Percentiles rank a stretch among this genome's conserved stretches.
These are phyloP conservation scores for Biston stratarius DNA, from an alignment of 2,888 invertebrate species.

Conservation along the genomic window DNA sequence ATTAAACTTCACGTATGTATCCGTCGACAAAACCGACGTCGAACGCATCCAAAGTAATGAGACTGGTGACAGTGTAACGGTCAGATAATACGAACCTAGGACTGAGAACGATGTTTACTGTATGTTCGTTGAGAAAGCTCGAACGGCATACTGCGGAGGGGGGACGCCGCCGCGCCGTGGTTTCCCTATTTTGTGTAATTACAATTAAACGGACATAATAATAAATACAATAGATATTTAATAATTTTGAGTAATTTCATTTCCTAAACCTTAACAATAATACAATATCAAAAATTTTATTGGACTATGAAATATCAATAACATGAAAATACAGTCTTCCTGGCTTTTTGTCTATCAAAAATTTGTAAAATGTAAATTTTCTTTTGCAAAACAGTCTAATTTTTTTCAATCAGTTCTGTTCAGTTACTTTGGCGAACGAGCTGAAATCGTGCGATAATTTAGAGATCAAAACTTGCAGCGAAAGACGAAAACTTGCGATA, in stretches of 20 bases:
- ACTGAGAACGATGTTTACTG: neutral
- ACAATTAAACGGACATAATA: conserved; percentile 36
- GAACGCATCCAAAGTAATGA: too few relatives aligned
- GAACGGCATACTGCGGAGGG: too few relatives aligned
- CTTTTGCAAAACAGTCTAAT: conserved; percentile 72
- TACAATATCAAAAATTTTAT: conserved; percentile 81
- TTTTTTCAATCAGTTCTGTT: conserved; percentile 56
- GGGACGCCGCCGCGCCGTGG: too few relatives aligned
- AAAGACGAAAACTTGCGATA: too few relatives aligned
- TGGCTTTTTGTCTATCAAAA: conserved; percentile 81
- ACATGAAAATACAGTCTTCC: conserved; percentile 84
- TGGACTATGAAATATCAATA: conserved; percentile 80
- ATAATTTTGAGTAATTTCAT: conserved; percentile 67
- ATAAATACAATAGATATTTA: conserved; percentile 49
- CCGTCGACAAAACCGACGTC: neutral
- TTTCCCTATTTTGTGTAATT: conserved; percentile 2
- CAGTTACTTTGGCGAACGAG: conserved; percentile 38
- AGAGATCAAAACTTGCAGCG: too few relatives aligned
- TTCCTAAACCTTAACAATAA: conserved; percentile 77
- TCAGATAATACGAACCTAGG: neutral
- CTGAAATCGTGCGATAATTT: conserved; percentile 43
- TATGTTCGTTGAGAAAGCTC: neutral
- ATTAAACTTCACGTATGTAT: neutral
- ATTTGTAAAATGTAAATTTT: conserved; percentile 84
- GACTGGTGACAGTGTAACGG: neutral